Percentiles rank a stretch among this genome's conserved stretches.
phyloP scores from a whole-genome alignment of 1,140 invertebrate genomes.

The Papilio glaucus region DNA sequence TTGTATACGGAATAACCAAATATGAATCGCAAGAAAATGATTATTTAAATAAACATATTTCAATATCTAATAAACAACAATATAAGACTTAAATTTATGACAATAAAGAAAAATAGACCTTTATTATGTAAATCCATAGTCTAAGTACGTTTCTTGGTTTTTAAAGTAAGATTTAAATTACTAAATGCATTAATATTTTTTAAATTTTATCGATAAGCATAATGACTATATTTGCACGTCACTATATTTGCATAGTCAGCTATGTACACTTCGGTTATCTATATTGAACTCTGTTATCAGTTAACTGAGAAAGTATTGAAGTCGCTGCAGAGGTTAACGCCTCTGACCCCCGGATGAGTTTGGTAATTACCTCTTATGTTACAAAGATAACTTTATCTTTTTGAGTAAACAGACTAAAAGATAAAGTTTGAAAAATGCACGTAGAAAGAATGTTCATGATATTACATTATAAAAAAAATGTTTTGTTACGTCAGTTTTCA shows the following conservation, averaged over 20 bases:
- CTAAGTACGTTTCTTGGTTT: no score
- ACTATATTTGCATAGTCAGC: constrained; percentile 38
- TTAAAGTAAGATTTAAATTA: no score
- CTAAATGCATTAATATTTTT: no score
- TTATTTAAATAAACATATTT: no score
- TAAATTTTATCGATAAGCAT: constrained; percentile 17
- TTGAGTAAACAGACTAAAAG: constrained; percentile 23
- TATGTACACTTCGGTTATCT: constrained; percentile 28
- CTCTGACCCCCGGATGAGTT: constrained; percentile 38
- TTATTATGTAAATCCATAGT: no score
- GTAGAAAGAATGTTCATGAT: background rate
- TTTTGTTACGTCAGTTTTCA: no score
- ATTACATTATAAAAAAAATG: no score
- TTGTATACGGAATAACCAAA: no score
- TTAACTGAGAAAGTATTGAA: constrained; percentile 34
- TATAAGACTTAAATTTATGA: no score
- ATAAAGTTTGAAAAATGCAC: constrained; percentile 18
- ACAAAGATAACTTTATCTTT: constrained; percentile 33
- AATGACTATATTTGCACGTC: background rate
- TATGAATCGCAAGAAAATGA: no score
- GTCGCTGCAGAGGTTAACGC: constrained; percentile 31
- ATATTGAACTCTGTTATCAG: constrained; percentile 34
- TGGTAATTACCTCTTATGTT: constrained; percentile 22
- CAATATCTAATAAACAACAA: no score
- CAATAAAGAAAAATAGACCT: no score